Evolutionary conservation across 2,888 invertebrate genomes (phyloP).

Genomic region (Megalurothrips usitatus): DNA sequence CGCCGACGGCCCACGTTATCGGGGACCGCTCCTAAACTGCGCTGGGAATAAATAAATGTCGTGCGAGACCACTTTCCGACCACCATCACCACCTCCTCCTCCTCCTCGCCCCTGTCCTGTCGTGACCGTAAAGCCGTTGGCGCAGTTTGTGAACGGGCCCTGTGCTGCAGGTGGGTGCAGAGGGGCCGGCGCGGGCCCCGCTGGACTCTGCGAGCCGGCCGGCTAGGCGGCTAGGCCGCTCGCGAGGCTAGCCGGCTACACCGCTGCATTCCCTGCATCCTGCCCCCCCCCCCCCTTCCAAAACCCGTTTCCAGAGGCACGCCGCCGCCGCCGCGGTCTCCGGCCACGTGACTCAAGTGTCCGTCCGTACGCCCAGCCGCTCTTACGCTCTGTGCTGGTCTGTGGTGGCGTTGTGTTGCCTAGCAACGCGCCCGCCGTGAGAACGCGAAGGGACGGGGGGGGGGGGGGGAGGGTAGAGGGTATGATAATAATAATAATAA

Average conservation of each 20-base stretch:
- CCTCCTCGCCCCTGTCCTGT: too few relatives aligned
- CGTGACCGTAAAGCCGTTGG: not conserved
- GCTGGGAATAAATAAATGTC: too few relatives aligned
- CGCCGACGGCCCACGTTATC: too few relatives aligned
- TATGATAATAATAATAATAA: too few relatives aligned
- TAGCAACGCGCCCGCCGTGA: not conserved
- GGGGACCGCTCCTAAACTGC: too few relatives aligned
- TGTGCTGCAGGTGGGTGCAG: not conserved
- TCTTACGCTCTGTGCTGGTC: not conserved
- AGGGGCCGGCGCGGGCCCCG: not conserved
- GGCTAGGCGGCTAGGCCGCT: not conserved
- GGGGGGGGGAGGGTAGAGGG: too few relatives aligned
- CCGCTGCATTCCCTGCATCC: not conserved
- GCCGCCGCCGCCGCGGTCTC: not conserved
- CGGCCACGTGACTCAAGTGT: not conserved
- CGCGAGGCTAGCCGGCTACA: not conserved
- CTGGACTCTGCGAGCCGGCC: not conserved
- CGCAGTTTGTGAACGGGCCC: not conserved
- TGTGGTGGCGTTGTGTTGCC: not conserved
- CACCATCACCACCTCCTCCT: too few relatives aligned
- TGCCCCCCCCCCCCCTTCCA: not conserved
- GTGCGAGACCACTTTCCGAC: too few relatives aligned
- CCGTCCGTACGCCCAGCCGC: not conserved
- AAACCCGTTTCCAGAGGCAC: not conserved
- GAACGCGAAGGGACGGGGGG: not conserved